Evolutionary conservation across 2,113 vertebrate species (phyloP).

Genomic region (Paracanthobrama guichenoti): DNA sequence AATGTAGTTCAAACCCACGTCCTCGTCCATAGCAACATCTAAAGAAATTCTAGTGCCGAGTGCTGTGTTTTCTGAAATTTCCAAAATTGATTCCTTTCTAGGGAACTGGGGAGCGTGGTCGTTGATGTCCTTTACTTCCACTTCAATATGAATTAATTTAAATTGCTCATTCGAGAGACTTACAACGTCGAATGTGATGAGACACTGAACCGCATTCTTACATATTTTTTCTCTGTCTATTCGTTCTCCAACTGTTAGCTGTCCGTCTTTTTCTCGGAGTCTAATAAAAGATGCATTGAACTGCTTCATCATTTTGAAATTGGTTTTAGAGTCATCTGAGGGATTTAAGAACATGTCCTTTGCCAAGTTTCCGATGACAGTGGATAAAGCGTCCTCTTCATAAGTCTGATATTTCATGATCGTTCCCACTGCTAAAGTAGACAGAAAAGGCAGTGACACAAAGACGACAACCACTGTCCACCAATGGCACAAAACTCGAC

Average conservation of each 20-base stretch:
- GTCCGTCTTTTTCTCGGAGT: conserved; percentile 90
- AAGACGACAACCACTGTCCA: conserved; percentile 64
- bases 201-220: conserved; percentile 82
- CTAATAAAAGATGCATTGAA: conserved; percentile 91
- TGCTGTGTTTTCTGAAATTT: conserved; percentile 90
- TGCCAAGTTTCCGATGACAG: conserved; percentile 91
- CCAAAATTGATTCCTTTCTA: conserved; percentile 81
- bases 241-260: conserved; percentile 89
- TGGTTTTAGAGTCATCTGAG: conserved; percentile 77
- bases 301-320: conserved; percentile 95
- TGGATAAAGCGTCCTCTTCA: conserved; percentile 90
- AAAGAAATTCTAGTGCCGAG: conserved; percentile 90
- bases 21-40: conserved; percentile 89
- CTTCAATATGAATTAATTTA: conserved; percentile 92
- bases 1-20: conserved; percentile 88
- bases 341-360: conserved; percentile 84
- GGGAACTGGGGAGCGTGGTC: conserved; percentile 93
- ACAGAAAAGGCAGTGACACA: conserved; percentile 57
- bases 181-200: conserved; percentile 93
- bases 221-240: conserved; percentile 92
- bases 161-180: conserved; percentile 91
- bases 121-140: conserved; percentile 96
- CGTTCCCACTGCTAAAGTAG: conserved; percentile 73
- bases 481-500: conserved; percentile 66
- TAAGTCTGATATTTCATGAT: conserved; percentile 91